A percentile compares a stretch with the other conserved stretches of the same genome.
Evolutionary conservation across 1,140 invertebrate genomes (phyloP).

Genomic region (Bombus turneri): DNA sequence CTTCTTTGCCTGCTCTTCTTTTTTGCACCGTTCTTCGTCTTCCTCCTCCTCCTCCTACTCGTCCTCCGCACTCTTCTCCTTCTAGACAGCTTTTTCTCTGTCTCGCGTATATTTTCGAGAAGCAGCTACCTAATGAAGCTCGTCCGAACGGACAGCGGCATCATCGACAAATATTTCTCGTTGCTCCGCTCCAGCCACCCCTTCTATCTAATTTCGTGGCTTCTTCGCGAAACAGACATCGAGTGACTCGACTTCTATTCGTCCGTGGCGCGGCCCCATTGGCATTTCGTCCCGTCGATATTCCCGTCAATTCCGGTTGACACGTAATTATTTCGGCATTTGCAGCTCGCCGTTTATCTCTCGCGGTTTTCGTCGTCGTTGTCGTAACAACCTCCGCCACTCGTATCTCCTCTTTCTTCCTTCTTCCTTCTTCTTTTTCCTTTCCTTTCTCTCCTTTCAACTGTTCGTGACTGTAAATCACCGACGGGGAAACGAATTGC

Average conservation of each 20-base stretch:
- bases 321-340: conserved; percentile 37
- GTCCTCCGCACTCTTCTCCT: not conserved
- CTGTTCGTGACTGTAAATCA: conserved; percentile 2
- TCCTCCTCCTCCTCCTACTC: conserved; percentile 41
- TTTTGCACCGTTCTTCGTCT: conserved; percentile 21
- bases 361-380: not conserved
- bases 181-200: not conserved
- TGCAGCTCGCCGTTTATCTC: not conserved
- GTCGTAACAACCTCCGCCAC: not conserved
- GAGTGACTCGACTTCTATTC: no score
- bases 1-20: conserved; percentile 58
- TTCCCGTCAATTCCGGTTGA: conserved; percentile 9
- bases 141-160: not conserved
- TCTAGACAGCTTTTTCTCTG: not conserved
- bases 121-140: conserved; percentile 19
- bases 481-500: conserved; percentile 6
- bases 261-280: not conserved
- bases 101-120: conserved; percentile 1
- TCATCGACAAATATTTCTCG: conserved; percentile 5
- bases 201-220: conserved; percentile 7
- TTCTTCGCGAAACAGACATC: not conserved
- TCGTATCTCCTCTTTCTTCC: no score
- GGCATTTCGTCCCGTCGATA: conserved; percentile 8
- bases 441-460: not conserved
- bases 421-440: not conserved